Conservation (phyloP, 2,888 invertebrate genomes). For the Lapara coniferarum region DNA sequence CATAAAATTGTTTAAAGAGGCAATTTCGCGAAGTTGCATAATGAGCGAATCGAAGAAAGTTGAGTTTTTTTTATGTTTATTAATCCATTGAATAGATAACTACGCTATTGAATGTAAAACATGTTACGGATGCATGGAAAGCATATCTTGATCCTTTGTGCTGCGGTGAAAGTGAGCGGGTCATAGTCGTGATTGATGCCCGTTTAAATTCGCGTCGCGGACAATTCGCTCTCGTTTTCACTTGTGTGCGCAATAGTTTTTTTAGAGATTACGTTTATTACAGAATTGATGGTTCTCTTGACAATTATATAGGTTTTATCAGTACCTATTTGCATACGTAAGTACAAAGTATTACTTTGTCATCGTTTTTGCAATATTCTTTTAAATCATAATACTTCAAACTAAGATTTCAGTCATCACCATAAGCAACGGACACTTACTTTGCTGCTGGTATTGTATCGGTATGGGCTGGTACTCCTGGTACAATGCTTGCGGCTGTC, state of each 20-base stretch:
- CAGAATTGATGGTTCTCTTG: too few relatives aligned
- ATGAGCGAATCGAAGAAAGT: slow-evolving; percentile 46
- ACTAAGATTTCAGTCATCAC: not conserved
- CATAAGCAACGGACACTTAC: slow-evolving; percentile 48
- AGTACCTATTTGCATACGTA: too few relatives aligned
- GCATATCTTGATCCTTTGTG: slow-evolving; percentile 65
- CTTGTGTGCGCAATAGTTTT: slow-evolving; percentile 20
- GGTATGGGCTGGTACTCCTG: slow-evolving; percentile 64
- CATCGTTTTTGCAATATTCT: too few relatives aligned
- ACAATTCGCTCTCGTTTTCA: slow-evolving; percentile 53
- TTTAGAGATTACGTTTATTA: not conserved
- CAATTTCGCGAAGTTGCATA: slow-evolving; percentile 38
- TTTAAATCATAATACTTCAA: too few relatives aligned
- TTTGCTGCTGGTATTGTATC: slow-evolving; percentile 60
- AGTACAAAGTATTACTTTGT: too few relatives aligned
- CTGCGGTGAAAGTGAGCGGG: slow-evolving; percentile 60
- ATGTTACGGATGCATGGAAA: slow-evolving; percentile 58
- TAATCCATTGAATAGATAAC: slow-evolving; percentile 30
- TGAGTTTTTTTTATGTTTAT: slow-evolving; percentile 23
- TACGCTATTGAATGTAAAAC: slow-evolving; percentile 60
- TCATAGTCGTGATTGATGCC: slow-evolving; percentile 58
- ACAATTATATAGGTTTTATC: too few relatives aligned
- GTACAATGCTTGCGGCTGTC: slow-evolving; percentile 55
- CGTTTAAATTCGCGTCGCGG: slow-evolving; percentile 45
- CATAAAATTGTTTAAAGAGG: slow-evolving; percentile 33